Base-by-base conservation (phyloP, 1,140 invertebrate species). In the Drosophila erecta region DNA sequence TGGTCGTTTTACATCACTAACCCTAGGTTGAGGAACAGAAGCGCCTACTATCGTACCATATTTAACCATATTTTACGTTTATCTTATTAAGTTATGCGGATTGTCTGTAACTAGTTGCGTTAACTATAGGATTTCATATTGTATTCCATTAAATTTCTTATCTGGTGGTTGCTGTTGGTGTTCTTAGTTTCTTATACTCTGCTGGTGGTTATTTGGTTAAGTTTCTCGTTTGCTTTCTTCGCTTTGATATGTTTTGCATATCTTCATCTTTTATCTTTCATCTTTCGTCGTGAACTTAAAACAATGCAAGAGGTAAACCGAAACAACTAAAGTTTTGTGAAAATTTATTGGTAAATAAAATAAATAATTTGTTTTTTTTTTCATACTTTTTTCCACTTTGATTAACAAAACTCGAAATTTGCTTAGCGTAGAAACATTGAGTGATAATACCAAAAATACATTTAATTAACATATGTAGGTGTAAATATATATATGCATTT, bases 71-170 rank as follows among this genome's bases (percentile, higher is more conserved):
- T 17, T 35, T 53, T 44, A 51, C 35, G 58, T 80, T 65, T 59
- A 55, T 55, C 35, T 49, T 70, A 37, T 57, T 59, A 70, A 62
- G 41, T 79, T 64, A 62, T 44, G 43, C 62, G 72, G 81, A 86
- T 86, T 86, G 81, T 86, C 81, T 81, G 80, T 86, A 86, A 78
- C 81, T 86, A 87, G 71, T 83, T 90, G 61, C 71, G 79, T 87
- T 87, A 83, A 90, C 76, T 74, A 66, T 85, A 80, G 76, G 65
- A 79, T 90, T 51, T 58, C 41, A 37, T 66, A 67, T 77, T 72
- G 64, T 76, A 57, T 55, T 33, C 61, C 69, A 77, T 66, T 77
- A 30, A 41, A 35, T 73, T 47, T 53, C 56, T 51, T 76, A 51
- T 60, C 55, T 81, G 72, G 55, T 78, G 75, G 58, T 72, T 76